Evolutionary conservation across 2,888 invertebrate species (phyloP).

Genomic region (Drosophila vallismaia): DNA sequence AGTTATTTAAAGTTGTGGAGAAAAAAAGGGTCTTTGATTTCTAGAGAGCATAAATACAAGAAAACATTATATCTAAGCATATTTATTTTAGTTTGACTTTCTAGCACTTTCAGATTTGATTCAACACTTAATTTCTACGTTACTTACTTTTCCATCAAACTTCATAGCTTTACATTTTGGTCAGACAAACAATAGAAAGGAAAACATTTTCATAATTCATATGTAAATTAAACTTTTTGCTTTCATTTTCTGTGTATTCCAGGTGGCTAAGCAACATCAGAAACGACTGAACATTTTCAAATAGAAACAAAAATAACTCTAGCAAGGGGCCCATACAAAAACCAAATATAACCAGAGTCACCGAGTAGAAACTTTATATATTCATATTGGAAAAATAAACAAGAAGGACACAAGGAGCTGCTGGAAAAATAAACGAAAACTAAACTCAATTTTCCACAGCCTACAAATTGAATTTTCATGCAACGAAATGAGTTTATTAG

Average conservation of each 20-base stretch:
- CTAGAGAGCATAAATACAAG: background rate
- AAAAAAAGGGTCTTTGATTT: background rate
- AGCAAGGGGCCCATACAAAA: conserved; percentile 25
- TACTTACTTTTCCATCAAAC: conserved; percentile 8
- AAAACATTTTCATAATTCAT: conserved; percentile 24
- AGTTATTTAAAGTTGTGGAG: background rate
- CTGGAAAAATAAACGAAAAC: conserved; percentile 42
- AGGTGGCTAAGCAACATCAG: conserved; percentile 48
- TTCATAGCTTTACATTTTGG: conserved; percentile 11
- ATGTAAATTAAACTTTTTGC: conserved; percentile 38
- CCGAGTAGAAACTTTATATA: conserved; percentile 9
- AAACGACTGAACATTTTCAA: conserved; percentile 29
- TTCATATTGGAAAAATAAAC: conserved; percentile 38
- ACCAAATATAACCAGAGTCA: conserved; percentile 17
- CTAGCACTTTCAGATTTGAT: background rate
- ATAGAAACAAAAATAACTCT: conserved; percentile 23
- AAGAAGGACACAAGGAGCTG: conserved; percentile 29
- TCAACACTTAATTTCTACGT: conserved; percentile 7
- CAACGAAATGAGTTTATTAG: conserved; percentile 69
- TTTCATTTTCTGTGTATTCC: conserved; percentile 37
- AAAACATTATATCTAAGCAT: background rate
- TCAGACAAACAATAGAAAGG: conserved; percentile 16
- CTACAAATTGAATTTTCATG: conserved; percentile 53
- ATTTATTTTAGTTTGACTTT: conserved; percentile 20
- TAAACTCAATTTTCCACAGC: conserved; percentile 37